Conservation (phyloP, 2,113 vertebrate species). For the Semicossyphus pulcher region DNA sequence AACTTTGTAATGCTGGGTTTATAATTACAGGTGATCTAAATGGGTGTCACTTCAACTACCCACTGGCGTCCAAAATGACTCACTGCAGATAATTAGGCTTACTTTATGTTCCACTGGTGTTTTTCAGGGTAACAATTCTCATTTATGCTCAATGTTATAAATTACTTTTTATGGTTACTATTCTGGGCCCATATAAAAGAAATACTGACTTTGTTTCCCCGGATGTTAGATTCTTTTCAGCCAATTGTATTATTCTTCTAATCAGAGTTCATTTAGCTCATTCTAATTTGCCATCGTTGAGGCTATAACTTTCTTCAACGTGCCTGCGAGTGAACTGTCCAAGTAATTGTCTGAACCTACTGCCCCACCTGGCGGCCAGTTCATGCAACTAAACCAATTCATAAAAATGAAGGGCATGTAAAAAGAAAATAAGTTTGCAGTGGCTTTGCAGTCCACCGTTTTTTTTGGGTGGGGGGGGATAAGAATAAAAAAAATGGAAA, state of each 20-base stretch:
- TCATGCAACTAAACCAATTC: background rate
- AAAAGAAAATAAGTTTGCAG: no score
- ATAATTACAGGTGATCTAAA: no score
- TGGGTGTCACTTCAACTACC: no score
- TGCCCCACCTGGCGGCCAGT: conserved; percentile 56
- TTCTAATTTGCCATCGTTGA: background rate
- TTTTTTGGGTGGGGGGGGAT: no score
- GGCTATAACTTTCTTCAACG: background rate
- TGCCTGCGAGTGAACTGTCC: background rate
- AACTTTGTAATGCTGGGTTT: no score
- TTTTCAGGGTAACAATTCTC: background rate
- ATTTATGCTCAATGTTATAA: background rate
- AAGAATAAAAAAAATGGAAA: no score
- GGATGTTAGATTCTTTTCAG: background rate
- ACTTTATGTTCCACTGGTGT: background rate
- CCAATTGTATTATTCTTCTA: background rate
- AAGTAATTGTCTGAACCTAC: background rate
- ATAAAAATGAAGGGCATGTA: background rate
- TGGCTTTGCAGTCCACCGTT: no score
- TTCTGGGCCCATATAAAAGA: background rate
- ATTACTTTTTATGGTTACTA: background rate
- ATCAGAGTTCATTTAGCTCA: background rate
- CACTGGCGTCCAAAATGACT: background rate
- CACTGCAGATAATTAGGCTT: background rate
- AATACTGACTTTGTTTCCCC: background rate